phyloP scores from a whole-genome alignment of 2,888 invertebrate species.

The Erebia palarica region DNA sequence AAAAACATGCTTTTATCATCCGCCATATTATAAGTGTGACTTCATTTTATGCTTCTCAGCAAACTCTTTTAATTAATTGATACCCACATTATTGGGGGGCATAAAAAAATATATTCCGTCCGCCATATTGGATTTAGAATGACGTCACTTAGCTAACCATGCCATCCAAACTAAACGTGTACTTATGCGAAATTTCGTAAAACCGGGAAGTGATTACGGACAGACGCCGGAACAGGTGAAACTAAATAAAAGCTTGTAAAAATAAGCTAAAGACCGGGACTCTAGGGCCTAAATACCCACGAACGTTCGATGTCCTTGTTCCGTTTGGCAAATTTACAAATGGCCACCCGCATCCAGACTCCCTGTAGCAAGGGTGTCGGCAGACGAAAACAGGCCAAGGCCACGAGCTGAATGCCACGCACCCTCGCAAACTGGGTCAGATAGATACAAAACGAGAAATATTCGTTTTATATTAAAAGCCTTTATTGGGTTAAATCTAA shows the following conservation, averaged over 20 bases:
- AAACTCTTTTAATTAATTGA: too few species aligned
- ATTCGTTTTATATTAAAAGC: not conserved
- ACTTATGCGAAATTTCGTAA: too few species aligned
- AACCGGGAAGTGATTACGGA: too few species aligned
- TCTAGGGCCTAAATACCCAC: not conserved
- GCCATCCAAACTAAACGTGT: too few species aligned
- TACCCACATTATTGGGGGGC: too few species aligned
- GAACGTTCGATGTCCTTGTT: slow-evolving; percentile 20
- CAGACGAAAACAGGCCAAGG: slow-evolving; percentile 33
- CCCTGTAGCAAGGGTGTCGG: slow-evolving; percentile 27
- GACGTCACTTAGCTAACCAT: too few species aligned
- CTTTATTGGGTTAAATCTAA: not conserved
- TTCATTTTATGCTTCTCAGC: too few species aligned
- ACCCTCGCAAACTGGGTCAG: slow-evolving; percentile 32
- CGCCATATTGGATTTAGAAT: too few species aligned
- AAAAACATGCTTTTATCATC: too few species aligned
- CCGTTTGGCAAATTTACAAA: slow-evolving; percentile 24
- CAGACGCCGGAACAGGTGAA: too few species aligned
- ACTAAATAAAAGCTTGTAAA: not conserved
- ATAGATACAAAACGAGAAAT: slow-evolving; percentile 10
- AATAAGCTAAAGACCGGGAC: not conserved
- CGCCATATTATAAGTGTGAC: too few species aligned
- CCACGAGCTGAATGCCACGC: slow-evolving; percentile 26
- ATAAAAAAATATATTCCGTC: too few species aligned
- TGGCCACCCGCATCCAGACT: slow-evolving; percentile 13